phyloP scores from a whole-genome alignment of 2,797 vertebrate genomes.

The Cuniculus paca region DNA sequence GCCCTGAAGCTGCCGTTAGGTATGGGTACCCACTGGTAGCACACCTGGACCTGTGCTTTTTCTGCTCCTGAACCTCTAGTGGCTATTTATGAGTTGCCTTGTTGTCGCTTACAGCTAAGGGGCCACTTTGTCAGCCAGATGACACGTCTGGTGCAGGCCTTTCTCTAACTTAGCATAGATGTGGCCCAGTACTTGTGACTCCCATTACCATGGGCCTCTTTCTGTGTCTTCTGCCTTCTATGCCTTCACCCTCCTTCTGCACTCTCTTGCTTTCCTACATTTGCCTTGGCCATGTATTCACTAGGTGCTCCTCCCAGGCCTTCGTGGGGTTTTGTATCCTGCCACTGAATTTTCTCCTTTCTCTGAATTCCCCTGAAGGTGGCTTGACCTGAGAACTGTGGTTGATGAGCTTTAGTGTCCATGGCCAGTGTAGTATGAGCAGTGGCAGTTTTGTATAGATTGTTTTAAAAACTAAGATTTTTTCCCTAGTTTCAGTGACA shows the following conservation, averaged over 20 bases:
- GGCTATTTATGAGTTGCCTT: background rate
- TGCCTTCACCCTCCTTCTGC: background rate
- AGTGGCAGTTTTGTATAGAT: background rate
- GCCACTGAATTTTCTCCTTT: background rate
- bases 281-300: background rate
- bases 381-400: background rate
- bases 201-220: background rate
- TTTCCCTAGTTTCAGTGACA: background rate
- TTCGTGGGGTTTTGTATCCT: background rate
- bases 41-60: background rate
- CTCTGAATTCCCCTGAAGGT: background rate
- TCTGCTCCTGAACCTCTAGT: background rate
- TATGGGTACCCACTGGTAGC: background rate
- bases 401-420: background rate
- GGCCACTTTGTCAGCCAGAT: background rate
- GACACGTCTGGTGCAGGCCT: accelerated
- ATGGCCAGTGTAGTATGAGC: background rate
- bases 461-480: background rate
- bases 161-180: background rate
- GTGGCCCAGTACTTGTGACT: background rate
- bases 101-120: background rate
- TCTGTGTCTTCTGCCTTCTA: too few relatives aligned
- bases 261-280: background rate
- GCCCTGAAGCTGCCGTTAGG: background rate
- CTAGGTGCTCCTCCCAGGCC: background rate